Evolutionary conservation across 2,888 invertebrate species (phyloP), one percentile per base, ranked within the genome.

Genomic region (Adelphocoris suturalis): DNA sequence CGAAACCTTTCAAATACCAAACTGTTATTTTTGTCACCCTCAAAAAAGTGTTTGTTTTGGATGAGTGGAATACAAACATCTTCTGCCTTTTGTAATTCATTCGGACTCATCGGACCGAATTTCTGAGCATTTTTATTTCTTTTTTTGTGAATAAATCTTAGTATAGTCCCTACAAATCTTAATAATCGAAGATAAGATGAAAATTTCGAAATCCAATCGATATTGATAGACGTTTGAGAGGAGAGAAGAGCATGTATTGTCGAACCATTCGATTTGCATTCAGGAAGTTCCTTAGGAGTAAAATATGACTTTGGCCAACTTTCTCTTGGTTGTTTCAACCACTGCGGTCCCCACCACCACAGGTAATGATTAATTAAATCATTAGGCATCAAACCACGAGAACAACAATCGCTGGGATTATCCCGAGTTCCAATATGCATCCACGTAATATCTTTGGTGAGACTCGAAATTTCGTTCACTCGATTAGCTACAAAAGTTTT

Each of bases 371-470:
- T 16, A 52, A 52, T 52, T 16, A 52, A 16, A 1, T 52, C 52
- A 13, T 52, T 52, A 16, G 52, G 52, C 16, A 52, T 13, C 14
- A 13, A 52, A 52, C 52, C 52, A 14, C 52, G 13, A 14, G 52
- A 52, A 52, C 52, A 13, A 52, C 52, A 52, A 52, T 52, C 52
- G 13, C 52, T 16, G 0, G 93, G 92, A 90, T 93, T 93, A 5
- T 91, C 86, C 0, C 91, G 80, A 0, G 92, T 91, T 0, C 90
- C 11, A n/a, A 90, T 82, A 61, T 90, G 90, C n/a, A n/a, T 28
- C 90, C 90, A 90, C 13, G 13, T 5, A 5, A 14, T 27, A n/a
- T 13, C 16, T 14, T 28, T 12, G 0, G 88, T 47, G 3, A 52
- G 19, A 16, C 75, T 47, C 4, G 76, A 47, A 27, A 90, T 90